Percentiles rank a stretch among this genome's conserved stretches.
Evolutionary conservation across 2,113 vertebrate species (phyloP).

Genomic region (Galeopterus variegatus): DNA sequence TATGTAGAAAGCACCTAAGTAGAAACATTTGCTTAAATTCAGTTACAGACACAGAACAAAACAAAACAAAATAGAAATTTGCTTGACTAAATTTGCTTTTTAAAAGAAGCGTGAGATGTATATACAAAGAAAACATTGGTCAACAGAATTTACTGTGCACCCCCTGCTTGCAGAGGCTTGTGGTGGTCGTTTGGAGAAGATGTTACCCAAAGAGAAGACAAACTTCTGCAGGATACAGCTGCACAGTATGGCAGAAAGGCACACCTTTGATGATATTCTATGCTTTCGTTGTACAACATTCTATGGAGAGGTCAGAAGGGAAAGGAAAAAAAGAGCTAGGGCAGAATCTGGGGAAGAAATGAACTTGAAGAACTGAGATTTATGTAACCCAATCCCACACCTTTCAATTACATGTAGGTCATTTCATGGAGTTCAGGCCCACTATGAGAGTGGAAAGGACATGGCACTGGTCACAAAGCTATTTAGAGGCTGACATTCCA

Average conservation of each 20-base stretch:
- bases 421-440: too few relatives aligned
- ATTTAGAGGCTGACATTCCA: neutral
- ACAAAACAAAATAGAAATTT: neutral
- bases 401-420: neutral
- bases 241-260: neutral
- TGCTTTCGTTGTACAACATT: neutral
- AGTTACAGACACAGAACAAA: constrained; percentile 12
- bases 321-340: neutral
- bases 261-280: too few relatives aligned
- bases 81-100: neutral
- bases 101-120: neutral
- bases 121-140: neutral
- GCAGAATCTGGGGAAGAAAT: neutral
- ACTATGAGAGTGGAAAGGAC: neutral
- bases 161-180: neutral
- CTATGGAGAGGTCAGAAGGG: neutral
- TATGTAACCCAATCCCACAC: neutral
- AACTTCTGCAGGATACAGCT: neutral
- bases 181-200: neutral
- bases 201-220: neutral
- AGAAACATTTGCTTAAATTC: neutral
- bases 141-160: neutral
- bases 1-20: neutral
- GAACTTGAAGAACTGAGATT: neutral
- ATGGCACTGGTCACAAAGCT: too few relatives aligned